Conservation (phyloP, 2,888 invertebrate species). For the Lithosia quadra region DNA sequence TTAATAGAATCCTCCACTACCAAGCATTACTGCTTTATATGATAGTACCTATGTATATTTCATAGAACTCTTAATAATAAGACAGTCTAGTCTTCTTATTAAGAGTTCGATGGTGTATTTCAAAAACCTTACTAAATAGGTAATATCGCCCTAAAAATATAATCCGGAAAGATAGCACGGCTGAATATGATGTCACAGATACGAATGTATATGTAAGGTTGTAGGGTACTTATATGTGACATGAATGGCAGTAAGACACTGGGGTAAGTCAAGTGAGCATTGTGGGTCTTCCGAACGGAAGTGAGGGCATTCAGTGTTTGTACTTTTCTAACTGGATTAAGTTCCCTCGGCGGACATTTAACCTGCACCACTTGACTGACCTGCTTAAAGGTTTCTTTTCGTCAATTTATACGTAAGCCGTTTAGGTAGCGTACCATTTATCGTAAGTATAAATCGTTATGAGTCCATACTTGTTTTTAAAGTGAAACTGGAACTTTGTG, state of each 20-base stretch:
- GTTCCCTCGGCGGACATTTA: slow-evolving; percentile 74
- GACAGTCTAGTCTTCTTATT: too few species aligned
- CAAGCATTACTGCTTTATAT: too few species aligned
- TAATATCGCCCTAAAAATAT: not conserved
- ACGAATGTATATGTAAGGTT: slow-evolving; percentile 27
- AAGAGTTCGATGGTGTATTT: not conserved
- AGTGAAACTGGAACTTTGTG: not conserved
- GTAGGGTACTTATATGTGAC: slow-evolving; percentile 60
- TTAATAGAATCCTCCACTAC: too few species aligned
- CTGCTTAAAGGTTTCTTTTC: slow-evolving; percentile 83
- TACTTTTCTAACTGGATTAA: slow-evolving; percentile 85
- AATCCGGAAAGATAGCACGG: not conserved
- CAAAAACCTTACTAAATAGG: not conserved
- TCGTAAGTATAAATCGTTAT: slow-evolving; percentile 19
- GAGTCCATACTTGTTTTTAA: not conserved
- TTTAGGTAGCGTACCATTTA: slow-evolving; percentile 54
- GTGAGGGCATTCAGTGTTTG: slow-evolving; percentile 83
- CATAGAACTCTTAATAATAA: too few species aligned
- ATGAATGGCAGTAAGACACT: slow-evolving; percentile 81
- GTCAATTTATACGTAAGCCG: slow-evolving; percentile 67
- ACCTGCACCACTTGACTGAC: slow-evolving; percentile 82
- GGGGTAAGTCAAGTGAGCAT: slow-evolving; percentile 77
- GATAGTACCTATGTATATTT: not conserved
- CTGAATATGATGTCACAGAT: slow-evolving; percentile 15
- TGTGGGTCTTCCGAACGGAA: slow-evolving; percentile 84